Conservation (phyloP, 2,113 vertebrate genomes). For the Pedetes capensis region DNA sequence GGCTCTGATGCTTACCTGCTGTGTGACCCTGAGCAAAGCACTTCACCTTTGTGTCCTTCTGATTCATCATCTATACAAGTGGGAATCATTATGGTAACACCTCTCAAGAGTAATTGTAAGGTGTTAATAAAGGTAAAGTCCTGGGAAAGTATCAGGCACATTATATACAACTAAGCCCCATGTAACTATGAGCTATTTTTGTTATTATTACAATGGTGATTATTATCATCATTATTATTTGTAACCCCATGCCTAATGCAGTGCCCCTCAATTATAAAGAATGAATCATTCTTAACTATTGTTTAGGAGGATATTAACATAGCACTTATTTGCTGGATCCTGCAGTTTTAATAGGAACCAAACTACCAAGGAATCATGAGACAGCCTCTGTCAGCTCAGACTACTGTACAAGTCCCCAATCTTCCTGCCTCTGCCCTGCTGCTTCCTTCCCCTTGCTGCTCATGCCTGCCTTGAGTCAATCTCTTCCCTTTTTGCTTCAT, state of each 20-base stretch:
- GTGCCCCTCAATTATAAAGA: conserved; percentile 44
- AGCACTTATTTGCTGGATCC: background rate
- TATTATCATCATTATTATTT: conserved; percentile 56
- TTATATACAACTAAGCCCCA: background rate
- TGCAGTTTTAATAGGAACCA: background rate
- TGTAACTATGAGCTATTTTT: conserved; percentile 27
- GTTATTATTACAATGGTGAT: conserved; percentile 39
- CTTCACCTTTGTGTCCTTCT: background rate
- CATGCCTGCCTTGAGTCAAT: background rate
- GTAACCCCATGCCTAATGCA: conserved; percentile 20
- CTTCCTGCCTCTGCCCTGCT: background rate
- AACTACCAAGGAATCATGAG: background rate
- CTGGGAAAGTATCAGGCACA: background rate
- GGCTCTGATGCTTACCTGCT: background rate
- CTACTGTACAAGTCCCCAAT: background rate
- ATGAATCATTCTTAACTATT: conserved; percentile 53
- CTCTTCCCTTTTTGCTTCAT: background rate
- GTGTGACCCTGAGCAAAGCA: background rate
- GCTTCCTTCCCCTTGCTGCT: background rate
- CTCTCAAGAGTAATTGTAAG: background rate
- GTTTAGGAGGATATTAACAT: conserved; percentile 47
- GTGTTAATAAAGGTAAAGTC: background rate
- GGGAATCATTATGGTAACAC: background rate
- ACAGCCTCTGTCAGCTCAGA: background rate
- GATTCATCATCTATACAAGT: background rate